phyloP scores from a whole-genome alignment of 2,113 vertebrate genomes.

The Todiramphus saurophagus region DNA sequence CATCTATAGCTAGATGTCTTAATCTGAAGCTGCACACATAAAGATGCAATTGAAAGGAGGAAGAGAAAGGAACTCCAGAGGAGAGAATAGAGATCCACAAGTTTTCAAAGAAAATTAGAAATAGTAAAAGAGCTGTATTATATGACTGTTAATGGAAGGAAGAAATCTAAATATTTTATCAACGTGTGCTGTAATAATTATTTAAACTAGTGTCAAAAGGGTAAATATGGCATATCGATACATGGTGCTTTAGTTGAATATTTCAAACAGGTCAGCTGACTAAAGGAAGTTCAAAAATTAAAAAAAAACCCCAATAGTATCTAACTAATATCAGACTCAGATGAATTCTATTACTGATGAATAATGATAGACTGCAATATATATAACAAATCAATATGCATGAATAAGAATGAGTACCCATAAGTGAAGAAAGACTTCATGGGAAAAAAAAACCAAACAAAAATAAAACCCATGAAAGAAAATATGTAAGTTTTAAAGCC shows the following conservation, averaged over 20 bases:
- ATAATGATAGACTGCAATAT: constrained; percentile 1
- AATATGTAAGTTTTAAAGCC: background rate
- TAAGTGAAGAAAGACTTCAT: background rate
- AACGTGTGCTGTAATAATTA: background rate
- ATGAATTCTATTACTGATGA: constrained; percentile 14
- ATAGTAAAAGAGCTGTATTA: background rate
- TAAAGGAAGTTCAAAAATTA: constrained; percentile 34
- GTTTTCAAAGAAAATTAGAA: background rate
- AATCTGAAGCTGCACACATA: background rate
- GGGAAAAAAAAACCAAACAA: background rate
- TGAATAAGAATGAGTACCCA: background rate
- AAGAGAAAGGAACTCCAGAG: background rate
- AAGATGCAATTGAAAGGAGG: background rate
- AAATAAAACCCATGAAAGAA: too few species aligned
- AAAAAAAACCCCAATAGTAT: constrained; percentile 13
- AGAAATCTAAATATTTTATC: background rate
- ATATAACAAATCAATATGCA: background rate
- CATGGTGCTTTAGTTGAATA: background rate
- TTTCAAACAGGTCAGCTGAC: constrained; percentile 42
- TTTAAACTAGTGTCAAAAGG: constrained; percentile 19
- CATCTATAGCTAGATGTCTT: background rate
- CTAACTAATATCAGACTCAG: constrained; percentile 23
- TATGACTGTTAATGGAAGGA: background rate
- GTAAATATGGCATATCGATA: constrained; percentile 20
- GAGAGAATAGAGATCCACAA: background rate